Evolutionary conservation across 2,888 invertebrate species (phyloP), one percentile per base, ranked within the genome.

Genomic region (Euphydryas editha): DNA sequence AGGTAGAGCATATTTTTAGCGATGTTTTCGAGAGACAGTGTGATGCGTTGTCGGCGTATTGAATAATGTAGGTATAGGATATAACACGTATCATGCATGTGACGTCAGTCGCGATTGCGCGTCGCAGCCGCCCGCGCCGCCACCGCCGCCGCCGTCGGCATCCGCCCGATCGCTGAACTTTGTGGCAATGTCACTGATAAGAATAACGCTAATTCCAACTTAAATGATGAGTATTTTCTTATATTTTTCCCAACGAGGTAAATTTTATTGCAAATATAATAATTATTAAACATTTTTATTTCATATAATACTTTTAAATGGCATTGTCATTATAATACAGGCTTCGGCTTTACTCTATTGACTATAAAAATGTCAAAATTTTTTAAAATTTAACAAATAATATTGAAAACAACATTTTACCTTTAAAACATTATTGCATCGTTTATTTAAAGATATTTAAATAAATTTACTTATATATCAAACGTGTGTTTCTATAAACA

Each of bases 141-240:
- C 72, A 64, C 70, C 72, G 72, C 74, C 71, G 70, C 73, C 72
- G 71, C 72, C 75, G 72, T 59, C 55, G 51, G 60, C 73, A 30
- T 30, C 30, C 30, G 30, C n/a, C n/a, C 82, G 81, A 81, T 68
- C 80, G 80, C 83, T 87, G 86, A 86, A 87, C 88, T 85, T 81
- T 80, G 83, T 82, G 86, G 84, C 88, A 86, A 84, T 85, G 84
- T 80, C 81, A 79, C 82, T 83, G 89, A 89, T 90, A 87, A 54
- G 54, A 54, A 86, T 78, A 72, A 78, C 76, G 79, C 81, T 82
- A 83, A 81, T 81, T 81, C 78, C 76, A 67, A 83, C 80, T 79
- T 76, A 78, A 72, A 73, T 76, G 68, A 73, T 30, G 37, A 64
- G n/a, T 54, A 59, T 7, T 59, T 37, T 51, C 42, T 11, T 36